Evolutionary conservation across 30 jellyfish, hydroid and myxozoan species (phyloP).

Genomic region (Cassiopea xamachana): DNA sequence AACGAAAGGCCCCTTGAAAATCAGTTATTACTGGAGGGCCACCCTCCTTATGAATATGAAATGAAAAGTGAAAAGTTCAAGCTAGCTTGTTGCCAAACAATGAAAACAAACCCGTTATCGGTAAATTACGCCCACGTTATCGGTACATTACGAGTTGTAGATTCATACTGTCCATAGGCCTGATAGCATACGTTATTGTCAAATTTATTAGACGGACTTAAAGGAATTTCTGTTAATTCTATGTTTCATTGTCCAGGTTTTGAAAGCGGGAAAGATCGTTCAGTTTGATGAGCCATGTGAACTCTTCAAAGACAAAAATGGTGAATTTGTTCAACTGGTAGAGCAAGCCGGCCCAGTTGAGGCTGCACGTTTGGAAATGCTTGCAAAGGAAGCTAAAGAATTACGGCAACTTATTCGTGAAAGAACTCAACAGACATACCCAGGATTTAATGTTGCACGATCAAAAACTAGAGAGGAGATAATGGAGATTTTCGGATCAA

Average conservation of each 20-base stretch:
- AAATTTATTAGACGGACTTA: no score
- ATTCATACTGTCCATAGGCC: no score
- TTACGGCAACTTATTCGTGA: constrained; percentile 51
- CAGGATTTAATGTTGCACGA: constrained; percentile 74
- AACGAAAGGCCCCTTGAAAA: no score
- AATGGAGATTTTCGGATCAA: constrained; percentile 76
- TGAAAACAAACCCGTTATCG: no score
- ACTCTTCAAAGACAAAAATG: constrained; percentile 64
- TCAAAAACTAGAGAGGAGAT: constrained; percentile 81
- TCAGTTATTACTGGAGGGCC: no score
- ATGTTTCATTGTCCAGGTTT: constrained; percentile 13
- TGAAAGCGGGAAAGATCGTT: constrained; percentile 74
- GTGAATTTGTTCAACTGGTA: constrained; percentile 76
- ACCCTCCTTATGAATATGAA: no score
- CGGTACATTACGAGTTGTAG: no score
- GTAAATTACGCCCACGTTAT: no score
- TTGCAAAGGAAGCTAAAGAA: constrained; percentile 81
- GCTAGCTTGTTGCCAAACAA: no score
- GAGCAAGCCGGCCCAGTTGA: constrained; percentile 83
- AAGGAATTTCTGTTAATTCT: no score
- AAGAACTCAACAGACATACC: constrained; percentile 57
- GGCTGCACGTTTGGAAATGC: constrained; percentile 76
- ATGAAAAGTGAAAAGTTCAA: no score
- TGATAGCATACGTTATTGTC: no score
- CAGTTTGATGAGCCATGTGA: constrained; percentile 87